Evolutionary conservation across 2,113 vertebrate species (phyloP).

Genomic region (Antechinus flavipes): DNA sequence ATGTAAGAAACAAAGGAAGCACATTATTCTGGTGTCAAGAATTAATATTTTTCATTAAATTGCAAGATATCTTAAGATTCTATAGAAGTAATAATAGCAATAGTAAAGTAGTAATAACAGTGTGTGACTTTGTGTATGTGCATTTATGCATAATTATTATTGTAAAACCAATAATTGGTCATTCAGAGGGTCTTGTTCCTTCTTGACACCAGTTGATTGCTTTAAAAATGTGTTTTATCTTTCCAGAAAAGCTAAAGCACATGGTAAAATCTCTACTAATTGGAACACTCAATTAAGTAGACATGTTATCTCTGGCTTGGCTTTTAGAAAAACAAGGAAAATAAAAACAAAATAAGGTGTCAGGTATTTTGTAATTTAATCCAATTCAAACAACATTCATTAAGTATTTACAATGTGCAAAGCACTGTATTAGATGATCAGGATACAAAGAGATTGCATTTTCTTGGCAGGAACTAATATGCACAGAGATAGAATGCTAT

Average conservation of each 20-base stretch:
- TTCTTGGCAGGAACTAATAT: not conserved
- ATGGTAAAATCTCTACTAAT: not conserved
- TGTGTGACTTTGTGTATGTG: not conserved
- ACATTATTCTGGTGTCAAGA: not conserved
- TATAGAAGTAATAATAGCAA: not conserved
- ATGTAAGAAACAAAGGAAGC: not conserved
- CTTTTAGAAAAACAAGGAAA: not conserved
- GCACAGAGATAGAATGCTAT: not conserved
- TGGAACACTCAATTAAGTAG: not conserved
- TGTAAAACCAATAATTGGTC: not conserved
- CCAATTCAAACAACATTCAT: not conserved
- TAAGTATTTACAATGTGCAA: not conserved
- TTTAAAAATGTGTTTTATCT: not conserved
- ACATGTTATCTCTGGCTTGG: not conserved
- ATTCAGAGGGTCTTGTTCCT: not conserved
- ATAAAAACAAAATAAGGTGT: not conserved
- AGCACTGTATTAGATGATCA: not conserved
- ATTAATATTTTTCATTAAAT: not conserved
- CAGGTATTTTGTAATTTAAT: not conserved
- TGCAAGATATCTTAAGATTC: not conserved
- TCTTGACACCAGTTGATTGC: not conserved
- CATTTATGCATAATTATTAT: not conserved
- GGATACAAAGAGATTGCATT: not conserved
- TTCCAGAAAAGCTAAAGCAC: not conserved
- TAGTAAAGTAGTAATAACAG: not conserved